These are phyloP conservation scores for Columba livia DNA, from an alignment of 2,113 vertebrate genomes.

Conservation along the genomic window DNA sequence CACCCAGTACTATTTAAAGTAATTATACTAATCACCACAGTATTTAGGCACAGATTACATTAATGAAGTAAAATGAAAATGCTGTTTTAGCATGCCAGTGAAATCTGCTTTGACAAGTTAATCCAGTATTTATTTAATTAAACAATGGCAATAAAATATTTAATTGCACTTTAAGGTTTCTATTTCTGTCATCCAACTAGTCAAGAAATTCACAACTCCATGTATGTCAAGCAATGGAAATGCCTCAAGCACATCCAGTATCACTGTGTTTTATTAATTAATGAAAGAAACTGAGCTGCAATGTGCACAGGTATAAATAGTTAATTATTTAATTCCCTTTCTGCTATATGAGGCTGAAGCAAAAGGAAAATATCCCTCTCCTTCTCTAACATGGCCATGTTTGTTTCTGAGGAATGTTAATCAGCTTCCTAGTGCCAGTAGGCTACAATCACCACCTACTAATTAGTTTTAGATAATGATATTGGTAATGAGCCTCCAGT, in stretches of 20 bases:
- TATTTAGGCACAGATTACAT: neutral
- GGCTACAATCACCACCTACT: constrained; percentile 54
- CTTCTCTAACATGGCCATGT: neutral
- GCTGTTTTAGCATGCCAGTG: neutral
- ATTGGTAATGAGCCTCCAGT: constrained; percentile 33
- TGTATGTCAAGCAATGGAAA: neutral
- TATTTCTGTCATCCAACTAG: neutral
- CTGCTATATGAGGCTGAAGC: neutral
- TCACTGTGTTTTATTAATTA: neutral
- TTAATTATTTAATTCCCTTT: constrained; percentile 23
- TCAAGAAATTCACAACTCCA: neutral
- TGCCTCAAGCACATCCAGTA: neutral
- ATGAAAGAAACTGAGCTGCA: neutral
- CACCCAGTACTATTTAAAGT: neutral
- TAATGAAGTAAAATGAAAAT: constrained; percentile 1
- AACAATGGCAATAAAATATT: constrained; percentile 41
- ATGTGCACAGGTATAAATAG: neutral
- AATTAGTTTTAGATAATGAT: constrained; percentile 59
- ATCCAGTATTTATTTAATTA: constrained; percentile 33
- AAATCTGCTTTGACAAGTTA: constrained; percentile 49
- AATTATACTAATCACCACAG: constrained; percentile 3
- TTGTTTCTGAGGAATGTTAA: constrained; percentile 55
- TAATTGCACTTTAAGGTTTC: constrained; percentile 9
- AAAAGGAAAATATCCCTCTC: neutral
- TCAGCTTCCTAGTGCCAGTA: constrained; percentile 38